These are phyloP conservation scores for Athene cunicularia DNA, from an alignment of 2,113 vertebrate genomes.

Conservation along the genomic window DNA sequence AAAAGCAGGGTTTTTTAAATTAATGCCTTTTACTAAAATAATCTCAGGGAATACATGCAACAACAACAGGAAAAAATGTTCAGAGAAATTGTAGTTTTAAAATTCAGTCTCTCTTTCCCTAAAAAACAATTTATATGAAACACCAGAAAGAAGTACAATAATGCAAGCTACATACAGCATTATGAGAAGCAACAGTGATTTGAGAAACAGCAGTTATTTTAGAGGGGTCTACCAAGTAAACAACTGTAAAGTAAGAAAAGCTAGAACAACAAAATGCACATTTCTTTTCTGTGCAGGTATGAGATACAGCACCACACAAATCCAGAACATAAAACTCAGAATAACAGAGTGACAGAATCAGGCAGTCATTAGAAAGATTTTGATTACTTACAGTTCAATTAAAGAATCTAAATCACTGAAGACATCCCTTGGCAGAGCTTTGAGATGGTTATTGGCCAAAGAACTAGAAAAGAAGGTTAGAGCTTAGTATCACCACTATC, in stretches of 20 bases:
- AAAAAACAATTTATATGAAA: not conserved
- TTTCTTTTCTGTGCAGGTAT: not conserved
- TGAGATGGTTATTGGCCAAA: constrained; percentile 95
- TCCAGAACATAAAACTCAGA: not conserved
- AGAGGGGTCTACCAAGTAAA: not conserved
- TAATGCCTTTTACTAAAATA: not conserved
- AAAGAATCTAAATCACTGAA: constrained; percentile 94
- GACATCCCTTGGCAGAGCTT: constrained; percentile 90
- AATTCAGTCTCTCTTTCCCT: not conserved
- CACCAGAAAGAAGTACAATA: not conserved
- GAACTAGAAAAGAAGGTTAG: constrained; percentile 83
- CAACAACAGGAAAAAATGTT: not conserved
- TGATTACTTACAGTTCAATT: constrained; percentile 92
- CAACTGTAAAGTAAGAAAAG: not conserved
- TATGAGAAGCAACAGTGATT: not conserved
- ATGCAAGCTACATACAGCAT: not conserved
- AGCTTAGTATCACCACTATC: constrained; percentile 17
- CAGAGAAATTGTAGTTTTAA: not conserved
- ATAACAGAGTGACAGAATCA: not conserved
- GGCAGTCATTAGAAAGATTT: not conserved
- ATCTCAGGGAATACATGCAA: not conserved
- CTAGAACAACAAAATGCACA: not conserved
- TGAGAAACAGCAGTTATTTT: not conserved
- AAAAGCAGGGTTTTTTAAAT: not conserved
- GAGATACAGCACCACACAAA: not conserved